Conservation (phyloP, 2,888 invertebrate genomes). For the Ganaspis brasiliensis region DNA sequence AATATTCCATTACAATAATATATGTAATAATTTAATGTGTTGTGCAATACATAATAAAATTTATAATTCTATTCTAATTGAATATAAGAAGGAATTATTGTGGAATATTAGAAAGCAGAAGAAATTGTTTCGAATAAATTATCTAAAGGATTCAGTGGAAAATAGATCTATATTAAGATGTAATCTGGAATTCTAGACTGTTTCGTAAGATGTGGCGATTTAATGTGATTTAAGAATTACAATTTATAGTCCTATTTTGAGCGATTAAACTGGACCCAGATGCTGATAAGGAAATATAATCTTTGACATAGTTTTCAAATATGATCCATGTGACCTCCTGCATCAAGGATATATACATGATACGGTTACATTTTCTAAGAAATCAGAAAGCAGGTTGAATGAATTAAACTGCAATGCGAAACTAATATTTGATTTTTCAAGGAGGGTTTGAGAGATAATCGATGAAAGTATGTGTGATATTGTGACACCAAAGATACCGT, state of each 20-base stretch:
- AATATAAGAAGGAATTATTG: too few relatives aligned
- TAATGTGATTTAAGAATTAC: not conserved
- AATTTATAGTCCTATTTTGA: slow-evolving; percentile 2
- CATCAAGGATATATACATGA: not conserved
- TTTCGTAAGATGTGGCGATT: not conserved
- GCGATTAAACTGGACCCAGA: not conserved
- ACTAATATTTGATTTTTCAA: slow-evolving; percentile 42
- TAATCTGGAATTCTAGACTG: too few relatives aligned
- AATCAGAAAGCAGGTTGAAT: slow-evolving; percentile 41
- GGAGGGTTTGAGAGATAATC: slow-evolving; percentile 37
- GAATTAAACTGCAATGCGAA: slow-evolving; percentile 37
- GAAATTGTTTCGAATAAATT: too few relatives aligned
- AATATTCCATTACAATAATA: too few relatives aligned
- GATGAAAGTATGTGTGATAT: slow-evolving; percentile 41
- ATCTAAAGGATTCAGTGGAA: too few relatives aligned
- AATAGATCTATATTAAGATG: too few relatives aligned
- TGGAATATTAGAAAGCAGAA: too few relatives aligned
- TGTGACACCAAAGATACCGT: slow-evolving; percentile 30
- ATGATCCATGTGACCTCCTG: slow-evolving; percentile 32
- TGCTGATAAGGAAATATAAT: slow-evolving; percentile 30
- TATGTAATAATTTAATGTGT: too few relatives aligned
- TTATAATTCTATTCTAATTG: too few relatives aligned
- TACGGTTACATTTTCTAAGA: slow-evolving; percentile 16
- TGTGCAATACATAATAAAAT: too few relatives aligned
- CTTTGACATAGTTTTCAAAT: slow-evolving; percentile 1